Base-by-base conservation (phyloP, 2,888 invertebrate genomes). In the Myopa tessellatipennis region DNA sequence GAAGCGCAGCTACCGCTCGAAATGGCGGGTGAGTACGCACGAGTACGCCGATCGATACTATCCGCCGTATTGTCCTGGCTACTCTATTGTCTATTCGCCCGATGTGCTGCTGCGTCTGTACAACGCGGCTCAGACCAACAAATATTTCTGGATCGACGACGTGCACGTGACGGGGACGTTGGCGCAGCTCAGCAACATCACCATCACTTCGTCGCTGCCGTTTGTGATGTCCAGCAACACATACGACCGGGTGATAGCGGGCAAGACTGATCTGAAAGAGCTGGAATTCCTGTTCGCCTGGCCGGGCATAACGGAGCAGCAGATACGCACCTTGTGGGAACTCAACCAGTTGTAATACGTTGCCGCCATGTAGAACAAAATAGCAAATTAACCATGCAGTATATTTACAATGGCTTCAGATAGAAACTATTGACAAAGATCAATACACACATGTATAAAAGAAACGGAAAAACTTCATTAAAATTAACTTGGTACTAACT, bases 121-220 rank as follows among this genome's bases (percentile, higher is more conserved):
- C 74, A 89, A 89, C 74, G 91, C 91, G 69, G 93, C 93, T 0
- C 92, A 93, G 83, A 89, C 87, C 12, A 88, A 91, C 4, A 91
- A 91, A 1, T 95, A 93, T 85, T 95, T 95, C 89, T 95, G 95
- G 95, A 93, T 95, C 72, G 95, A 95, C 85, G 95, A 95, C 86
- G 94, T 94, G 61, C 94, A 94, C 83, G 90, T 95, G 50, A 95
- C 95, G 0, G 95, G 95, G 36, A 90, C 91, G 0, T 85, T 93
- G 69, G 90, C 91, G 7, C 88, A 90, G 82, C 88, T 89, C 80
- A 88, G 89, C 55, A 91, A 91, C 83, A 86, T 90, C 65, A 90
- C 90, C 12, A 90, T 91, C 81, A 90, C 90, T 34, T 86, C 83
- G 72, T 82, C 87, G 74, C 65, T 81, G 73, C 82, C 84, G 18